These are phyloP conservation scores for Sebastes minor DNA, from an alignment of 2,797 vertebrate species.

Conservation along the genomic window DNA sequence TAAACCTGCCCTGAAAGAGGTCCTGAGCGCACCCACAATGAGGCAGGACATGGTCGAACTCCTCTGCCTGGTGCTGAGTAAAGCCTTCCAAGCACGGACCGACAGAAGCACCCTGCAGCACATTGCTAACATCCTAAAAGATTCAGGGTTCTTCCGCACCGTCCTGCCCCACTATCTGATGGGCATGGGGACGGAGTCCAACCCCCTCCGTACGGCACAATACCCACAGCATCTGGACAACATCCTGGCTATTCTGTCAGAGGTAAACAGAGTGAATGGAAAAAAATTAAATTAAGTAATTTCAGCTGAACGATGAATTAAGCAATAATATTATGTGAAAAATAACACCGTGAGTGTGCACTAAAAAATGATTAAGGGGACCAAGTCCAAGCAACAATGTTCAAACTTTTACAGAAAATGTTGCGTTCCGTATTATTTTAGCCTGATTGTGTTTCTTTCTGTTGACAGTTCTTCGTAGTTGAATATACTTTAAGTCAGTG, in stretches of 20 bases:
- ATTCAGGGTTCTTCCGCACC: conserved; percentile 87
- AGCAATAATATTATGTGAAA: background rate
- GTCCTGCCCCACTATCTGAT: conserved; percentile 85
- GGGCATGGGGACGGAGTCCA: conserved; percentile 82
- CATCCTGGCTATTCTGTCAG: conserved; percentile 85
- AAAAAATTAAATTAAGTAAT: background rate
- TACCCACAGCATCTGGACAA: conserved; percentile 86
- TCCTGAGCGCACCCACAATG: conserved; percentile 81
- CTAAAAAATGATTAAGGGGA: background rate
- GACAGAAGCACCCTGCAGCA: conserved; percentile 85
- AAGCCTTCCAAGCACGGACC: conserved; percentile 83
- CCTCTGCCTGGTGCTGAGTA: conserved; percentile 86
- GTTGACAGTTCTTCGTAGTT: background rate
- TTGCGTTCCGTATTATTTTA: background rate
- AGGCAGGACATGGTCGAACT: conserved; percentile 83
- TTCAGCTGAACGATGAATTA: background rate
- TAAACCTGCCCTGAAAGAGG: conserved; percentile 70
- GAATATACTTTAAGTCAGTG: background rate
- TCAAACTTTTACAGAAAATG: background rate
- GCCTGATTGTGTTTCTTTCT: background rate
- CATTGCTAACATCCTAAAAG: conserved; percentile 85
- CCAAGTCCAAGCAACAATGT: background rate
- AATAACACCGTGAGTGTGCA: background rate
- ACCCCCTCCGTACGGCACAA: conserved; percentile 68
- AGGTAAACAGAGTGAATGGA: conserved; percentile 55